Percentiles rank a stretch among this genome's conserved stretches.
phyloP scores from a whole-genome alignment of 1,140 invertebrate genomes.

The Trialeurodes vaporariorum region DNA sequence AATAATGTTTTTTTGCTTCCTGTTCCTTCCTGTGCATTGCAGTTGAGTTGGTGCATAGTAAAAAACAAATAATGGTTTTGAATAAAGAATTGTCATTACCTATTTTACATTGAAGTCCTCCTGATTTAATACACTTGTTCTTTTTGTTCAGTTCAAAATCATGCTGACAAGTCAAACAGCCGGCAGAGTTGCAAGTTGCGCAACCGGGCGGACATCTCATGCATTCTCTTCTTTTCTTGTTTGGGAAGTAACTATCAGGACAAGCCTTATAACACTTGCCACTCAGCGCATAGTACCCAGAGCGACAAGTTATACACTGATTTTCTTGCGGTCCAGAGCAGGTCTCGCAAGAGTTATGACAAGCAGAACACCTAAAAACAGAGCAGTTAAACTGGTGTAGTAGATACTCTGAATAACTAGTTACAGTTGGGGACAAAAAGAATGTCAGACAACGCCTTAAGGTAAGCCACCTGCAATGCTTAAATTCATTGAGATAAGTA shows the following conservation, averaged over 20 bases:
- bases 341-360: conserved; percentile 66
- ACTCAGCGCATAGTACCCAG: conserved; percentile 27
- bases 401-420: background rate
- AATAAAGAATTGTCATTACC: too few species aligned
- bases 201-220: conserved; percentile 59
- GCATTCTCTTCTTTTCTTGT: conserved; percentile 63
- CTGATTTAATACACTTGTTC: conserved; percentile 50
- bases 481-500: too few species aligned
- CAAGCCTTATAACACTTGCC: conserved; percentile 43
- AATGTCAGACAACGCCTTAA: too few species aligned
- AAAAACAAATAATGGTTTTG: too few species aligned
- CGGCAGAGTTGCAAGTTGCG: conserved; percentile 48
- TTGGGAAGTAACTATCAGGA: conserved; percentile 55
- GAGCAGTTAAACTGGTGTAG: conserved; percentile 17
- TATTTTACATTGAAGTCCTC: conserved; percentile 48
- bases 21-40: background rate
- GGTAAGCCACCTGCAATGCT: too few species aligned
- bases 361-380: conserved; percentile 57
- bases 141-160: conserved; percentile 62
- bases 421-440: too few species aligned
- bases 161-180: conserved; percentile 52
- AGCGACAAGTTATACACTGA: conserved; percentile 63
- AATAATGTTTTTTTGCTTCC: background rate
- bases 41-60: too few species aligned
- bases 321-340: conserved; percentile 62